Percentiles rank a stretch among this genome's conserved stretches.
Evolutionary conservation across 2,888 invertebrate genomes (phyloP).

Genomic region (Mimumesa dahlbomi): DNA sequence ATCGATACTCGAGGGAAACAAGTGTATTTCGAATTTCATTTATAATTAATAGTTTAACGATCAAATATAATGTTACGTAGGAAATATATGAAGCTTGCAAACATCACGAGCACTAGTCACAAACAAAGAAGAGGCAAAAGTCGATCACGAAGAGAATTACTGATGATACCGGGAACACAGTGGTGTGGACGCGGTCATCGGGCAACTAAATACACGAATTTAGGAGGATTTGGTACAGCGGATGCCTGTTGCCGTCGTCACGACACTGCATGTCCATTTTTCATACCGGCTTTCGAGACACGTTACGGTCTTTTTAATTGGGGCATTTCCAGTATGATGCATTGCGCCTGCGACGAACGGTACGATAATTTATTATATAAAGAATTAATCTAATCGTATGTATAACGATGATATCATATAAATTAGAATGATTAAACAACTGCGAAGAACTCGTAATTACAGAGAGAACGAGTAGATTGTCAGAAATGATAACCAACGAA

Average conservation of each 20-base stretch:
- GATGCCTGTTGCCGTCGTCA: slow-evolving; percentile 93
- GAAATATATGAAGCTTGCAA: slow-evolving; percentile 39
- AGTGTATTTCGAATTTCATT: no score
- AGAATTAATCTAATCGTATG: neutral
- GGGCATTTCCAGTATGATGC: slow-evolving; percentile 94
- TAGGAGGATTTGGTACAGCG: slow-evolving; percentile 91
- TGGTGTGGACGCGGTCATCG: slow-evolving; percentile 96
- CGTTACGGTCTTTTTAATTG: slow-evolving; percentile 94
- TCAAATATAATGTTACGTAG: no score
- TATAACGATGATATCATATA: neutral
- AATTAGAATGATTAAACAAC: no score
- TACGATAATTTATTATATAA: slow-evolving; percentile 74
- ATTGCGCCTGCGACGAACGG: slow-evolving; percentile 96
- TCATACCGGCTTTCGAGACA: slow-evolving; percentile 91
- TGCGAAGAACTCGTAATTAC: no score
- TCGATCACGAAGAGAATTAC: slow-evolving; percentile 84
- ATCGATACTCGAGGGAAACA: no score
- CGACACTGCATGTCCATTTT: slow-evolving; percentile 91
- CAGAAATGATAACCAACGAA: no score
- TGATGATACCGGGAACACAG: slow-evolving; percentile 93
- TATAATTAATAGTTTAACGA: no score
- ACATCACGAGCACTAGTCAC: slow-evolving; percentile 40
- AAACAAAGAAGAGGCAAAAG: slow-evolving; percentile 78
- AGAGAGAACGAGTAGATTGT: no score
- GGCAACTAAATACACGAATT: slow-evolving; percentile 89